A percentile compares a stretch with the other conserved stretches of the same genome.
Evolutionary conservation across 1,140 invertebrate species (phyloP).

Genomic region (Probaryconus sp.): DNA sequence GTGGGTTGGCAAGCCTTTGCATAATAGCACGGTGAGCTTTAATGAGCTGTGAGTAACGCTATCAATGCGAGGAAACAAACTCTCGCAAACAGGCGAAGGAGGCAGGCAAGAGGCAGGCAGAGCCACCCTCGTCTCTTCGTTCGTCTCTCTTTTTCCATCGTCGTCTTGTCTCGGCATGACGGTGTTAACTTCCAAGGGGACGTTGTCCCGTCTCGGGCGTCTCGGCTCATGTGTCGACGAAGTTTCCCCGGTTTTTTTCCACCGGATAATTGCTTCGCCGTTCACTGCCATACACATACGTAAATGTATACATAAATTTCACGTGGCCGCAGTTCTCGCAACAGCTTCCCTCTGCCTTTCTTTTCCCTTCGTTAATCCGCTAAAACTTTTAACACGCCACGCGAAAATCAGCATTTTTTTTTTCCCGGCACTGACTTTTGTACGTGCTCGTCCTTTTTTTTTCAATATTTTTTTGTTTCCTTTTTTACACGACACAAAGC

Average conservation of each 20-base stretch:
- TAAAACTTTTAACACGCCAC: constrained; percentile 53
- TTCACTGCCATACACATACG: constrained; percentile 44
- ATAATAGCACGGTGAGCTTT: constrained; percentile 55
- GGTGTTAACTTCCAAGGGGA: constrained; percentile 55
- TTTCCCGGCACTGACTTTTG: constrained; percentile 2
- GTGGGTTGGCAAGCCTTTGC: constrained; percentile 49
- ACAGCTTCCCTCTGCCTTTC: constrained; percentile 27
- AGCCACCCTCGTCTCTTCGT: constrained; percentile 14
- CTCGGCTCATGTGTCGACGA: constrained; percentile 51
- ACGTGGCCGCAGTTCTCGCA: constrained; percentile 40
- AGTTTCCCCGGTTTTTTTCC: constrained; percentile 52
- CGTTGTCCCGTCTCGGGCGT: constrained; percentile 53
- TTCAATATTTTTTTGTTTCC: constrained; percentile 1
- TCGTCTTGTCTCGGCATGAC: constrained; percentile 47
- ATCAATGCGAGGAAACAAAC: constrained; percentile 57
- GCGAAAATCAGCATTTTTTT: constrained; percentile 41
- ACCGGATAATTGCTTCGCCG: constrained; percentile 46
- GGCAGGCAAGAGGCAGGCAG: constrained; percentile 11
- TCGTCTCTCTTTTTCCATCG: constrained; percentile 24
- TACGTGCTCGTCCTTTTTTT: too few species aligned
- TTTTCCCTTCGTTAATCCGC: constrained; percentile 41
- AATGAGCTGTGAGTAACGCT: constrained; percentile 57
- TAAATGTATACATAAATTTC: constrained; percentile 59
- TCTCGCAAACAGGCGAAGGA: constrained; percentile 35
- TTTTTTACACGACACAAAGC: constrained; percentile 14